Evolutionary conservation across 2,888 invertebrate genomes (phyloP), one percentile per base, ranked within the genome.

Genomic region (Anarsia innoxiella): DNA sequence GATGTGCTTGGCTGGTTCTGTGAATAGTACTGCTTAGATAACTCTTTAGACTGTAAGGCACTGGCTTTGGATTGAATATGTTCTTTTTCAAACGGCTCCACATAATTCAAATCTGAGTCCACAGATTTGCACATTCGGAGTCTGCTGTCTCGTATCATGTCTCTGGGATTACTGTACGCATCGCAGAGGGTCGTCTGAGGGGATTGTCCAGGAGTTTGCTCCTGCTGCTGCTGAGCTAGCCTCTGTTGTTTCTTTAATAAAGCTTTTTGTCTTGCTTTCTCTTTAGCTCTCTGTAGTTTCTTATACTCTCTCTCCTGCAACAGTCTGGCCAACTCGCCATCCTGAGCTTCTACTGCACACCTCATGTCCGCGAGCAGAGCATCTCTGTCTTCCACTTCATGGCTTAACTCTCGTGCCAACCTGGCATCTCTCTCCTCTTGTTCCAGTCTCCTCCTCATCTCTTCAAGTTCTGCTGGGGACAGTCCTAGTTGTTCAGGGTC

Each of bases 31-130:
- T 80, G 82, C 39, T 64, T 74, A 1, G 84, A 84, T 15, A 71
- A 56, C 44, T 83, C 77, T 48, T 77, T 74, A 11, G 78, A 71
- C 41, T 79, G 65, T 13, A 83, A 44, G n/a, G 84, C 84, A 67
- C 76, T 79, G 11, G 78, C 70, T 64, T 75, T 82, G 0, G 84
- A 84, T 44, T 84, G 82, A 25, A 84, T 84, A 14, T 73, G 72
- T 49, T 84, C 84, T 40, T 84, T 83, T 45, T 84, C 83, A 63
- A 84, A 84, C 12, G 84, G 84, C 42, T 84, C 84, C 25, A 84
- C 83, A 59, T 84, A 84, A 50, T 84, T 73, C 36, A 84, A 56
- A 55, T 84, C 84, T 0, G 84, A 84, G 31, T 84, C 84, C 9
- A 84, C 84, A 39, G 84, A 84, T 51, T 84, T 84, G 44, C 78